A percentile compares a stretch with the other conserved stretches of the same genome.
phyloP scores from a whole-genome alignment of 2,888 invertebrate species.

The Spodoptera littoralis region DNA sequence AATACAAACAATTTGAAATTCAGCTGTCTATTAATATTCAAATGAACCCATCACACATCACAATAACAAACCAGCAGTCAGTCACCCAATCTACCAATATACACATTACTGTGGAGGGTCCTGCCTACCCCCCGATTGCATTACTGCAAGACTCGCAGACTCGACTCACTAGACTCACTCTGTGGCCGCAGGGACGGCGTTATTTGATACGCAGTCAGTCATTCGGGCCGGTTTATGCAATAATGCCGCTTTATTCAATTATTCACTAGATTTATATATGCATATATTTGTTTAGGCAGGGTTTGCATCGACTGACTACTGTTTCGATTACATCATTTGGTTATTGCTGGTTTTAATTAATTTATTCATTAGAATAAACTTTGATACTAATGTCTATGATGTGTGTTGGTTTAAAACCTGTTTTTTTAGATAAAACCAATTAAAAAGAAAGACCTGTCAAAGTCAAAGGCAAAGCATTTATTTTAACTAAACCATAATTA shows the following conservation, averaged over 20 bases:
- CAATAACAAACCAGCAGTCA: slow-evolving; percentile 30
- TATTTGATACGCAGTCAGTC: slow-evolving; percentile 51
- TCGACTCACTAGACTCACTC: slow-evolving; percentile 15
- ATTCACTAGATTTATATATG: slow-evolving; percentile 34
- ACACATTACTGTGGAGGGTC: slow-evolving; percentile 19
- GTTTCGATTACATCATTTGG: background rate
- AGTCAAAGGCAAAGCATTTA: too few species aligned
- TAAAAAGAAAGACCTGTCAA: too few species aligned
- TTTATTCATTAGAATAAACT: too few species aligned
- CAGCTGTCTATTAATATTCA: too few species aligned
- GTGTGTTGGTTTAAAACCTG: too few species aligned
- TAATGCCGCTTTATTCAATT: slow-evolving; percentile 44
- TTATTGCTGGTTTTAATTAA: too few species aligned
- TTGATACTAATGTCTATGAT: too few species aligned
- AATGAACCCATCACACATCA: background rate
- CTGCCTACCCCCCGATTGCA: slow-evolving; percentile 44
- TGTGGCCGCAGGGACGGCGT: slow-evolving; percentile 44
- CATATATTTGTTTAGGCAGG: slow-evolving; percentile 10
- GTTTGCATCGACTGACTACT: slow-evolving; percentile 15
- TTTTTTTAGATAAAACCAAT: too few species aligned
- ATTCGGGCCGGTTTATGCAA: slow-evolving; percentile 52
- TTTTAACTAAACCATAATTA: too few species aligned
- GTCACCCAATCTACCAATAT: slow-evolving; percentile 13
- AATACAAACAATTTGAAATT: too few species aligned
- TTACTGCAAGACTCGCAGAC: slow-evolving; percentile 43